Base-by-base conservation (phyloP, 2,888 invertebrate species). In the Dromius quadrimaculatus region DNA sequence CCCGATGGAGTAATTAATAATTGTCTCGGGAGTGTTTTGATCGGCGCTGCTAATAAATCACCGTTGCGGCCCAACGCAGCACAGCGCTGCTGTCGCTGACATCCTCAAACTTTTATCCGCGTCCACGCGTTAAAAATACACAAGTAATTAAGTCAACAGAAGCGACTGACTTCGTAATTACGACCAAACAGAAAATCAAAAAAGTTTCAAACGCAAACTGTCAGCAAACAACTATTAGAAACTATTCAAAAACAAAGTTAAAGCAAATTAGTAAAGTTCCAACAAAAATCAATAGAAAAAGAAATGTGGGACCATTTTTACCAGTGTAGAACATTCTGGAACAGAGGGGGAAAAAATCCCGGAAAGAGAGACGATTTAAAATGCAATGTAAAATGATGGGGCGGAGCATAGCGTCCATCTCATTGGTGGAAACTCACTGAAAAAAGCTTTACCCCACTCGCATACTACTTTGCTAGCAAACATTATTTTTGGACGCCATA, bases 401-500 rank as follows among this genome's bases (percentile, higher is more conserved):
- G 72, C 73, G 72, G 72, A 72, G 72, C 62, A 22, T 73, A 74
- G 75, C 73, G 76, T 74, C 75, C 78, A 79, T 81, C 80, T 77
- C 80, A 83, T 83, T 83, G 83, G 83, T 77, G 79, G 75, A 81
- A 82, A 82, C 81, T 76, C 76, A 76, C 74, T 76, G 74, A 75
- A 77, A 77, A 80, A 82, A 82, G 80, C 74, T 74, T 76, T 76
- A 13, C 47, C 47, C 61, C 65, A 38, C 63, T 57, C 34, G 19
- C 28, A 76, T 77, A 76, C 78, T 77, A 78, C 74, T 75, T 78
- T 77, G 78, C 79, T 79, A 78, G 79, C 81, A 81, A 81, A 82
- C 82, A 82, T 82, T 82, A 82, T 82, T 83, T 83, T 82, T 79
- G 81, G 80, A 80, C 80, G 82, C 81, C 82, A 81, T 82, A 83